Percentiles rank a stretch among this genome's conserved stretches.
Conservation (phyloP, 1,140 invertebrate genomes). For the Pomacea maculata region DNA sequence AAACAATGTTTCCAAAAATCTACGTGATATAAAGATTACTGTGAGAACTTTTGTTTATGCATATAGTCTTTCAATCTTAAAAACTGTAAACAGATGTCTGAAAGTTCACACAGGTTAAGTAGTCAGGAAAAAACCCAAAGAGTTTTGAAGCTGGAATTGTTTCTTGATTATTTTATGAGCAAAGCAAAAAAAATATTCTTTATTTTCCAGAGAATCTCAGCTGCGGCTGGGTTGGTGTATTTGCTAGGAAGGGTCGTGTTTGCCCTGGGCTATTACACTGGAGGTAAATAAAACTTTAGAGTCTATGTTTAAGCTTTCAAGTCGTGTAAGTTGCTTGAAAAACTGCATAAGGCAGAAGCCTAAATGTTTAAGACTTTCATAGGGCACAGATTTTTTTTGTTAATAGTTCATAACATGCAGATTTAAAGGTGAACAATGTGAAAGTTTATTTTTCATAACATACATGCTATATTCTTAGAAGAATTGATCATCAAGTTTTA, state of each 20-base stretch:
- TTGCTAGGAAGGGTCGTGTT: constrained; percentile 62
- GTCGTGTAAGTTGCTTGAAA: background rate
- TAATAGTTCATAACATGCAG: background rate
- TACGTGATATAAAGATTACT: background rate
- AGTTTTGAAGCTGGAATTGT: background rate
- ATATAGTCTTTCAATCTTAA: background rate
- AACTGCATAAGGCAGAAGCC: background rate
- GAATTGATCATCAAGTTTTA: background rate
- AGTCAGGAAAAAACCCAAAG: background rate
- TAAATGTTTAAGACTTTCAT: background rate
- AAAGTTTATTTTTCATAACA: no score
- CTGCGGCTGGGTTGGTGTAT: constrained; percentile 56
- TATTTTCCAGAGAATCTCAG: constrained; percentile 31
- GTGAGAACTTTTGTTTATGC: background rate
- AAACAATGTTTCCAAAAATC: no score
- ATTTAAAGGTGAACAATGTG: background rate
- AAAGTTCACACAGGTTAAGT: background rate
- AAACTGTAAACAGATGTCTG: background rate
- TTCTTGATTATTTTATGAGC: background rate
- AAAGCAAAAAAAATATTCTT: no score
- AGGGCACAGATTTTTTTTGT: background rate
- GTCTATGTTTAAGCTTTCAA: background rate
- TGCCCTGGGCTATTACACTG: constrained; percentile 66
- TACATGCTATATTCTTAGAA: no score
- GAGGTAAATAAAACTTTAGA: constrained; percentile 51